Base-by-base conservation (phyloP, 2,888 invertebrate species). In the Abscondita cerata region DNA sequence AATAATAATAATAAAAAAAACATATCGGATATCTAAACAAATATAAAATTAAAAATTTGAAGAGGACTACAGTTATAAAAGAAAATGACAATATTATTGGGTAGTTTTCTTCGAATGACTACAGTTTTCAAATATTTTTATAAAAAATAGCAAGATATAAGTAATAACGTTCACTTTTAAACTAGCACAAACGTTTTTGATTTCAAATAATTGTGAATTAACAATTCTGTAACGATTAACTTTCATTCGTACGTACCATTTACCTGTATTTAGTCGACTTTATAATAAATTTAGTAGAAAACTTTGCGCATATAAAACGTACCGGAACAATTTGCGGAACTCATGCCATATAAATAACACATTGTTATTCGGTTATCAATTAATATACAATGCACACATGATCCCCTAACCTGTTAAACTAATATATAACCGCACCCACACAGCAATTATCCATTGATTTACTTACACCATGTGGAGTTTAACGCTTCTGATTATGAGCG, bases 381-480 rank as follows among this genome's bases (percentile, higher is more conserved):
- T 78, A 78, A 75, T 69, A 79, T 70, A 67, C 78, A 75, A 67
- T 62, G 65, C 76, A 72, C 76, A 73, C 64, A 64, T 73, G 74
- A 73, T 76, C 82, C 76, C 82, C 82, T 83, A 78, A 80, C 80
- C 78, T 67, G 82, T 81, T 82, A 83, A 82, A 79, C 81, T 79
- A 81, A 79, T 87, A 87, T 87, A 87, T 84, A 83, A 87, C 87
- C 85, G 85, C 86, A 85, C 86, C 86, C 86, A 86, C 83, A 65
- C 64, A 25, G 65, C 70, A 68, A 71, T 70, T 69, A 72, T 72
- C 73, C 70, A 73, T 74, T 74, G 68, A 70, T 65, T 70, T 67
- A 63, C 70, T 69, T 33, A 36, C 59, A 70, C 59, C 59, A 80
- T 79, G 79, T 77, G 75, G 76, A 75, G 75, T 72, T 73, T 74